phyloP scores from a whole-genome alignment of 2,797 vertebrate genomes.

The Morelia viridis region DNA sequence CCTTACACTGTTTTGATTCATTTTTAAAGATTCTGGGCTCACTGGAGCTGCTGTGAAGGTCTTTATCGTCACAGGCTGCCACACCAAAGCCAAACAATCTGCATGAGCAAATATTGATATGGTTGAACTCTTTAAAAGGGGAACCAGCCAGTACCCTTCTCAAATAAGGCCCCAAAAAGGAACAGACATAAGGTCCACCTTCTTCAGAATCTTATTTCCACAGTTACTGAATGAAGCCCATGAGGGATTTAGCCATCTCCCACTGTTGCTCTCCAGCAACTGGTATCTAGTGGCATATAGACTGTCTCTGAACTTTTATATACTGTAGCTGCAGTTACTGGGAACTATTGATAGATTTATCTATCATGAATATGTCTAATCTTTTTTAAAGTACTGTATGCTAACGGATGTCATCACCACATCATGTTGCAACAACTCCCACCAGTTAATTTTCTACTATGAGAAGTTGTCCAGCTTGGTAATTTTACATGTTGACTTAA shows the following conservation, averaged over 20 bases:
- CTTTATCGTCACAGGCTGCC: slow-evolving; percentile 32
- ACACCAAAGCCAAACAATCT: slow-evolving; percentile 33
- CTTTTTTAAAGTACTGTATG: neutral
- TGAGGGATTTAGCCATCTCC: too few species aligned
- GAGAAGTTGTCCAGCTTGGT: too few species aligned
- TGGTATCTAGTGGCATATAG: neutral
- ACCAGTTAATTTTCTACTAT: neutral
- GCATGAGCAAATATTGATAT: slow-evolving; percentile 34
- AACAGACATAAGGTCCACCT: neutral
- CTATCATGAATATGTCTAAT: neutral
- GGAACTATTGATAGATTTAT: neutral
- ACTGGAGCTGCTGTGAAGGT: slow-evolving; percentile 47
- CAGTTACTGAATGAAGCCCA: neutral
- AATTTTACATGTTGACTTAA: too few species aligned
- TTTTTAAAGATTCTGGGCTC: slow-evolving; percentile 51
- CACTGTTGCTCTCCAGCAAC: neutral
- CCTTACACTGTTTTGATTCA: slow-evolving; percentile 60
- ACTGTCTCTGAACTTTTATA: neutral
- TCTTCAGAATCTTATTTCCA: neutral
- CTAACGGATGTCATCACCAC: neutral
- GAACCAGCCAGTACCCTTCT: neutral
- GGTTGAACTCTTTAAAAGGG: slow-evolving; percentile 40
- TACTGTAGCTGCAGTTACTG: neutral
- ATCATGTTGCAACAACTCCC: neutral
- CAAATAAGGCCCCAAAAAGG: neutral